phyloP scores from a whole-genome alignment of 2,888 invertebrate genomes.

The Acleris laterana region DNA sequence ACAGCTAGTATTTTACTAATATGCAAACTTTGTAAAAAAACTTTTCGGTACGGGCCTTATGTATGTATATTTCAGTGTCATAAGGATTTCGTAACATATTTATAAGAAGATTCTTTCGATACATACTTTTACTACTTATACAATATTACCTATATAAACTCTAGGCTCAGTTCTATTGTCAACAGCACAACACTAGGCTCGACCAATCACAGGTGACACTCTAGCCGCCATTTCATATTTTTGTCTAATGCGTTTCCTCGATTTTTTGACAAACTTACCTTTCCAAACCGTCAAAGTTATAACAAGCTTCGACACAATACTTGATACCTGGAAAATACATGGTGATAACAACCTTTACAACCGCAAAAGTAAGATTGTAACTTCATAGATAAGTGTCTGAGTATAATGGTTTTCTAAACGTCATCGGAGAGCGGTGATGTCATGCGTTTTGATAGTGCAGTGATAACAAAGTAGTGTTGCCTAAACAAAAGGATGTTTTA shows the following conservation, averaged over 20 bases:
- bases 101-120: too few relatives aligned
- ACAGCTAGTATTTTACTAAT: too few relatives aligned
- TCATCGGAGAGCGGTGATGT: conserved; percentile 28
- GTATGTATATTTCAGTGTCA: too few relatives aligned
- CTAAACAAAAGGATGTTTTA: conserved; percentile 30
- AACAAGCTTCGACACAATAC: background rate
- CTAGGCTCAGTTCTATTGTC: background rate
- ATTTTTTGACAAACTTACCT: conserved; percentile 1
- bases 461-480: conserved; percentile 35
- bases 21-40: too few relatives aligned
- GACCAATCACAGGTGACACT: conserved; percentile 15
- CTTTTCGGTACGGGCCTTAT: too few relatives aligned
- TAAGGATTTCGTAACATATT: too few relatives aligned
- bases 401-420: conserved; percentile 28
- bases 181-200: conserved; percentile 16
- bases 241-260: conserved; percentile 9
- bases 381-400: conserved; percentile 13
- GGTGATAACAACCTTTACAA: background rate
- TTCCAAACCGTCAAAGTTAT: background rate
- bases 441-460: conserved; percentile 33
- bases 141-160: too few relatives aligned
- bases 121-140: too few relatives aligned
- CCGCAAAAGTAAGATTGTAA: background rate
- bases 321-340: background rate
- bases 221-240: conserved; percentile 2